These are phyloP conservation scores for Orthonyx spaldingii DNA, from an alignment of 2,113 vertebrate genomes.

Conservation along the genomic window DNA sequence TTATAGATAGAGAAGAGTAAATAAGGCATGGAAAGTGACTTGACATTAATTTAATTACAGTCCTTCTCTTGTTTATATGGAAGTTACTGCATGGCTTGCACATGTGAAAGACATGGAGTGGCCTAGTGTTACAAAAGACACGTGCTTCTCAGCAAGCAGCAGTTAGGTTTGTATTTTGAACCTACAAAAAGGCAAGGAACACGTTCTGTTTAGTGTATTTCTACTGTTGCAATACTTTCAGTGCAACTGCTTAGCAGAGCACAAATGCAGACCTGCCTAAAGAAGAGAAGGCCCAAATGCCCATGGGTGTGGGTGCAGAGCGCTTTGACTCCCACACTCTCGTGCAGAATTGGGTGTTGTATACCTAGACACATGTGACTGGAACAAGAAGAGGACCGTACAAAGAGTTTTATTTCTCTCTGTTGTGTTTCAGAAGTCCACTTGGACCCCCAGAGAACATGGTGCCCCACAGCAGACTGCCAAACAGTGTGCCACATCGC, in stretches of 20 bases:
- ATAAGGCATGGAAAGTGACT: background rate
- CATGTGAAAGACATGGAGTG: background rate
- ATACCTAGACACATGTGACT: accelerated
- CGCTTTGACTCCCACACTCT: background rate
- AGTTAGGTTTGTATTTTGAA: background rate
- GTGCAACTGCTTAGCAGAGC: background rate
- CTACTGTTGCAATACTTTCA: background rate
- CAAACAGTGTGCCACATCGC: constrained; percentile 83
- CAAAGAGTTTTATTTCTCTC: background rate
- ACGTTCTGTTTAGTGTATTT: background rate
- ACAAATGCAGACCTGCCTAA: background rate
- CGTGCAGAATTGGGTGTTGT: background rate
- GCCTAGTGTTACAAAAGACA: background rate
- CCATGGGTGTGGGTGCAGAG: accelerated
- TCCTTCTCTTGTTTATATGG: background rate
- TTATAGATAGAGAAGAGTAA: background rate
- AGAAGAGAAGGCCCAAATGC: background rate
- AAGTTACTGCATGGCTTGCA: background rate
- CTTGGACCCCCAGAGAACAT: constrained; percentile 86
- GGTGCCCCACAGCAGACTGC: constrained; percentile 88
- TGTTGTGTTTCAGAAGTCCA: constrained; percentile 78
- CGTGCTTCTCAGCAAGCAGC: background rate
- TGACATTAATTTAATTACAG: background rate
- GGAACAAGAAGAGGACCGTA: background rate
- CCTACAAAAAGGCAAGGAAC: background rate